Base-by-base conservation (phyloP, 2,113 vertebrate genomes). In the Anas platyrhynchos region DNA sequence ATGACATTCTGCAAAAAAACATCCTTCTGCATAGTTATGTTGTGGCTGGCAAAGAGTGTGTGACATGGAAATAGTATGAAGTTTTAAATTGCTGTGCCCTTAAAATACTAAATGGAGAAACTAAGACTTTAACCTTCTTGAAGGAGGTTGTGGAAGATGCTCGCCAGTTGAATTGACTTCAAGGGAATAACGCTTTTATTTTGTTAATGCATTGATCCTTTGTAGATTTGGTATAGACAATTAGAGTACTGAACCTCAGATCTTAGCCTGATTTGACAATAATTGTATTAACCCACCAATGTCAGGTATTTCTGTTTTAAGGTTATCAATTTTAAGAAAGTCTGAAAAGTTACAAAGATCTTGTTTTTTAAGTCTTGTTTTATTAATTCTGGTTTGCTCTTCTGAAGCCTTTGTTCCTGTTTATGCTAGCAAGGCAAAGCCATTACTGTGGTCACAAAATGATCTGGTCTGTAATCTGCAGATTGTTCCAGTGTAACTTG, bases 281-380 rank as follows among this genome's bases (percentile, higher is more conserved):
- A 82, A 93, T 52, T 89, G 34, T 93, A 41, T 75, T 96, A 77
- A 91, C 31, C 77, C 77, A 69, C 44, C 81, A 73, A 15, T 93
- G 86, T 92, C 81, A 79, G 77, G 58, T 66, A 65, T 86, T 95
- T 92, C 58, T 94, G 82, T 96, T 88, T 86, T 92, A 88, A 94
- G 62, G 38, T 82, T 93, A 95, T 86, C 54, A 80, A 88, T 93
- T 68, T 32, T 15, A 26, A 54, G 31, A 16, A 3, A 44, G 17
- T 22, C n/a, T 58, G 36, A 36, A 78, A 93, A 92, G 75, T 76
- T 75, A 5, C 85, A 75, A 81, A 82, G 16, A 62, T 87, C 54
- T 68, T 80, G 18, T 77, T 91, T 72, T 48, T 81, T 84, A 32
- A 81, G 55, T 7, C 50, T 50, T 22, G 48, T 50, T 23, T 50